A percentile compares a stretch with the other conserved stretches of the same genome.
phyloP scores from a whole-genome alignment of 2,888 invertebrate genomes.

The Merodon equestris region DNA sequence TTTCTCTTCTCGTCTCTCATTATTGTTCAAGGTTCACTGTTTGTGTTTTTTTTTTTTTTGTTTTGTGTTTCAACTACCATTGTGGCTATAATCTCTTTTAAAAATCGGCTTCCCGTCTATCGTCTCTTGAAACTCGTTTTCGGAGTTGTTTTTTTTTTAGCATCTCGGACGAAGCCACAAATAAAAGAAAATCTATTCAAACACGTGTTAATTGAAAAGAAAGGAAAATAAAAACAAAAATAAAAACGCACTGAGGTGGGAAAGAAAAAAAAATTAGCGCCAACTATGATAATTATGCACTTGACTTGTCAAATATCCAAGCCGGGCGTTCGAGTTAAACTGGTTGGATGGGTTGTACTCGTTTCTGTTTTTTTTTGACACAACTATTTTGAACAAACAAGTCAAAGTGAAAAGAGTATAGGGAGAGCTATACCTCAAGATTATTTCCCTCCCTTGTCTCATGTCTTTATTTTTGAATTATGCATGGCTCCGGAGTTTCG shows the following conservation, averaged over 20 bases:
- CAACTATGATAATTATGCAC: constrained; percentile 45
- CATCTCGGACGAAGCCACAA: not conserved
- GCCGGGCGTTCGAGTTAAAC: constrained; percentile 29
- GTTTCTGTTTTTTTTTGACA: constrained; percentile 3
- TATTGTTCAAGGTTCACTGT: too few relatives aligned
- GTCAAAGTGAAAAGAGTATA: too few relatives aligned
- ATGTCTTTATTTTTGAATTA: constrained; percentile 1
- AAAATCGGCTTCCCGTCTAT: too few relatives aligned
- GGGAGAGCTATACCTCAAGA: not conserved
- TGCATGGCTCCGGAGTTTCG: not conserved
- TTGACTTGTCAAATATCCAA: constrained; percentile 28
- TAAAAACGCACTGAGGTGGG: too few relatives aligned
- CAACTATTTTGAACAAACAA: too few relatives aligned
- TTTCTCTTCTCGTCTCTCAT: not conserved
- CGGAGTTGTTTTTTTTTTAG: too few relatives aligned
- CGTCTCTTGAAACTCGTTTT: too few relatives aligned
- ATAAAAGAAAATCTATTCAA: constrained; percentile 1
- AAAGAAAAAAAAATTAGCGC: constrained; percentile 22
- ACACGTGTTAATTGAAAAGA: constrained; percentile 28
- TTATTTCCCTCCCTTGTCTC: not conserved
- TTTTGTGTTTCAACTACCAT: too few relatives aligned
- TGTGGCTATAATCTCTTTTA: too few relatives aligned
- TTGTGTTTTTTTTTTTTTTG: too few relatives aligned
- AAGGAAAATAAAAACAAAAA: too few relatives aligned
- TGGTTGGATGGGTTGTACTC: constrained; percentile 18